Percentiles rank a stretch among this genome's conserved stretches.
Conservation (phyloP, 92 coral and sea anemone genomes). For the Umimayanthus kanabou region DNA sequence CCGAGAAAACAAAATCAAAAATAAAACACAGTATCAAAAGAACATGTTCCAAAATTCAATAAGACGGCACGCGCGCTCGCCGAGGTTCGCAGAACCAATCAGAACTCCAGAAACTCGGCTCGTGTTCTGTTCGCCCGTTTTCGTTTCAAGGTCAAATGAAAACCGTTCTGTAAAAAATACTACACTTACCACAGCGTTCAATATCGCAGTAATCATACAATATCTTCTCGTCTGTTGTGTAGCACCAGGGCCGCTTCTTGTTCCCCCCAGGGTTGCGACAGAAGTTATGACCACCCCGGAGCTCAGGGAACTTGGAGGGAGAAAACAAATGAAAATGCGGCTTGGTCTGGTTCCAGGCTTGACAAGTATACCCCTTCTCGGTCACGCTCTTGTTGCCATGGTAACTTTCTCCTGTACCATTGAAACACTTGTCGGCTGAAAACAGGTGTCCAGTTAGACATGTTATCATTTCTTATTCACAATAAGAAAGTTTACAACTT, state of each 20-base stretch:
- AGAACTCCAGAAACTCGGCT: too few species aligned
- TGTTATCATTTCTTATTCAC: too few species aligned
- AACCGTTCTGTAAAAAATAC: too few species aligned
- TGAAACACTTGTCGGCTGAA: slow-evolving; percentile 75
- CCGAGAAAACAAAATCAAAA: too few species aligned
- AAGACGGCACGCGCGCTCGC: too few species aligned
- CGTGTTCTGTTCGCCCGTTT: too few species aligned
- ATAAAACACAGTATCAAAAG: too few species aligned
- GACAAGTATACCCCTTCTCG: slow-evolving; percentile 81
- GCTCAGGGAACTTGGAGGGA: slow-evolving; percentile 68
- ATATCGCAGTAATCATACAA: slow-evolving; percentile 79
- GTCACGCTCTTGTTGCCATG: slow-evolving; percentile 87
- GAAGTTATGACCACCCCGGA: slow-evolving; percentile 88
- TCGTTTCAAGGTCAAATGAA: too few species aligned
- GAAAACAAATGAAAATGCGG: slow-evolving; percentile 78
- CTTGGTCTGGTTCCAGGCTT: slow-evolving; percentile 73
- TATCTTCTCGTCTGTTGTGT: slow-evolving; percentile 64
- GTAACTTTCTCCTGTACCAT: slow-evolving; percentile 72
- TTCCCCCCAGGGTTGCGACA: slow-evolving; percentile 98
- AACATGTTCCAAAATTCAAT: too few species aligned
- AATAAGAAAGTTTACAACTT: too few species aligned
- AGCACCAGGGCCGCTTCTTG: slow-evolving; percentile 89
- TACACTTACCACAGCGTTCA: slow-evolving; percentile 85
- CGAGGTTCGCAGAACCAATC: too few species aligned
- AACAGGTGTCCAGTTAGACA: not conserved